Evolutionary conservation across 1,140 invertebrate species (phyloP).

Genomic region (Diachasmimorpha longicaudata): DNA sequence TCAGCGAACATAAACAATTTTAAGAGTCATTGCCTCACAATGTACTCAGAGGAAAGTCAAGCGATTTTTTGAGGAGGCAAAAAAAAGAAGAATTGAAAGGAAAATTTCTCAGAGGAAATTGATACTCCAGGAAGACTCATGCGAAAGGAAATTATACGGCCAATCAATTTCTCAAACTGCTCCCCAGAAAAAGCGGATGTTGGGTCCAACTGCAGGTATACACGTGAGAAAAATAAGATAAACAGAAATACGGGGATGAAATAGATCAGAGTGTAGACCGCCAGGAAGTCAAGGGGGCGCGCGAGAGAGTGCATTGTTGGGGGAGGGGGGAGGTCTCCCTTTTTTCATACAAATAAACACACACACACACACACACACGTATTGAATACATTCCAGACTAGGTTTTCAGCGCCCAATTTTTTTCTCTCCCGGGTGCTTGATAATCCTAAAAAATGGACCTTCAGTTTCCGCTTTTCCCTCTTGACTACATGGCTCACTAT

Average conservation of each 20-base stretch:
- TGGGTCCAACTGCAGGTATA: not conserved
- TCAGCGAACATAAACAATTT: not conserved
- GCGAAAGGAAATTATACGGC: not conserved
- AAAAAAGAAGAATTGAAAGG: not conserved
- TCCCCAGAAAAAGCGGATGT: not conserved
- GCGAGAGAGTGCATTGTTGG: not conserved
- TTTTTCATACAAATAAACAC: not conserved
- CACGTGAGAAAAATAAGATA: not conserved
- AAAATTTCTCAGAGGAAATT: not conserved
- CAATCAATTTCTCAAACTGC: not conserved
- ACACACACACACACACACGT: no score
- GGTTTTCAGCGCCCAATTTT: not conserved
- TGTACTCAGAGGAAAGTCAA: not conserved
- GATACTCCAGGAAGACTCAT: not conserved
- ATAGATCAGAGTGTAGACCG: not conserved
- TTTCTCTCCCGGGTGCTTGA: not conserved
- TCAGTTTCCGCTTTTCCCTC: constrained; percentile 13
- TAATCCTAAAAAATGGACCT: constrained; percentile 25
- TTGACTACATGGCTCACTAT: constrained; percentile 1
- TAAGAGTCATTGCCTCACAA: not conserved
- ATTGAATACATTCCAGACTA: not conserved
- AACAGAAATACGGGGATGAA: not conserved
- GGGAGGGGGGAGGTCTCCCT: not conserved
- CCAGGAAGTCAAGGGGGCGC: constrained; percentile 3
- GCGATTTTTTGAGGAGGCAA: not conserved